phyloP scores from a whole-genome alignment of 2,797 vertebrate genomes.

The Rhynchonycteris naso region DNA sequence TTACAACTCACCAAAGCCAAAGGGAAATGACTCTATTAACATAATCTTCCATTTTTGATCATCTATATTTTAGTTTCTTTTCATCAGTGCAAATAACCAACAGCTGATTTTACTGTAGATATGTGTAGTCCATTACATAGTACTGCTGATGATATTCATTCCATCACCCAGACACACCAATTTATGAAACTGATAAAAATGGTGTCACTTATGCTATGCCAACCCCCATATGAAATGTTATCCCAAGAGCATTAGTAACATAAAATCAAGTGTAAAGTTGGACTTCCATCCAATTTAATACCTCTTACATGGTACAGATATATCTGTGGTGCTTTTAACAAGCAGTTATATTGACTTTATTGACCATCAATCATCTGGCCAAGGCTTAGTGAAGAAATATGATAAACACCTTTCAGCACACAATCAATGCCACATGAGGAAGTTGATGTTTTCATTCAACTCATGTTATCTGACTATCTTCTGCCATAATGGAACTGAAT shows the following conservation, averaged over 20 bases:
- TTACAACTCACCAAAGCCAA: neutral
- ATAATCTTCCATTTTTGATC: neutral
- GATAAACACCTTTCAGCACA: constrained; percentile 11
- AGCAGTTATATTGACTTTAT: constrained; percentile 53
- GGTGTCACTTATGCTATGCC: neutral
- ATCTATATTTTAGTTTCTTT: neutral
- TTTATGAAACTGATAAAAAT: constrained; percentile 21
- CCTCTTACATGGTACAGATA: constrained; percentile 35
- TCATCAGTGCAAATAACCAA: neutral
- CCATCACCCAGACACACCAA: neutral
- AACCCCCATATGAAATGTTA: neutral
- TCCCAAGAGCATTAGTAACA: constrained; percentile 5
- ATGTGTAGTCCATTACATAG: neutral
- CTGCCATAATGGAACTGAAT: neutral
- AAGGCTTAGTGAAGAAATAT: constrained; percentile 49
- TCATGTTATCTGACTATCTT: neutral
- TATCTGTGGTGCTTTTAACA: constrained; percentile 51
- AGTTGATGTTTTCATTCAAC: neutral
- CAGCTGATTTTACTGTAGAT: neutral
- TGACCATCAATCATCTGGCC: constrained; percentile 54
- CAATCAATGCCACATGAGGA: neutral
- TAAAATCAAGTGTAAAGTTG: constrained; percentile 44
- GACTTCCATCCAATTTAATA: constrained; percentile 44
- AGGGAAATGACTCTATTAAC: neutral
- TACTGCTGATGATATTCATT: neutral